phyloP scores from a whole-genome alignment of 1,140 invertebrate genomes.

The Cyclina sinensis region DNA sequence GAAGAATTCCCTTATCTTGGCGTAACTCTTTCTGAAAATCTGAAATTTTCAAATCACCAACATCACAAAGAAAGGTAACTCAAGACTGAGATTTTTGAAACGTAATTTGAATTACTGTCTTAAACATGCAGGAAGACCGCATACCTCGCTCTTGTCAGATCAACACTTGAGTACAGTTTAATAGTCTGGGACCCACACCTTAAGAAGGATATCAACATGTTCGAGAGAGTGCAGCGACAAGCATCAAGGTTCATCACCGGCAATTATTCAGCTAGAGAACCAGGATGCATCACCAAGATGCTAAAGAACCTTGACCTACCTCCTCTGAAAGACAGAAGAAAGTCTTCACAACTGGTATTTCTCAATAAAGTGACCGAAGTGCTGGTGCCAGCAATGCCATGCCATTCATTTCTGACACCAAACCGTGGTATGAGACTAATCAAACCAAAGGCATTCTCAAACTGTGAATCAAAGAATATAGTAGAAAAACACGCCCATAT shows the following conservation, averaged over 20 bases:
- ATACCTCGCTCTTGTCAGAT: background rate
- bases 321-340: slow-evolving; percentile 13
- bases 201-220: background rate
- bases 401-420: background rate
- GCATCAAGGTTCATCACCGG: too few species aligned
- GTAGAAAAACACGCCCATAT: too few species aligned
- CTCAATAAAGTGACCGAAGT: slow-evolving; percentile 19
- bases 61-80: slow-evolving; percentile 57
- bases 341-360: background rate
- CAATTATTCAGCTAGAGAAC: too few species aligned
- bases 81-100: slow-evolving; percentile 11
- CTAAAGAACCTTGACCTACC: background rate
- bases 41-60: background rate
- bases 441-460: background rate
- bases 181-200: too few species aligned
- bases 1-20: slow-evolving; percentile 55
- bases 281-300: background rate
- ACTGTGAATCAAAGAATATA: too few species aligned
- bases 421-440: background rate
- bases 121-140: slow-evolving; percentile 1
- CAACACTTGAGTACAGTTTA: too few species aligned
- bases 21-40: slow-evolving; percentile 12
- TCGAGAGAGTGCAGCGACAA: slow-evolving; percentile 1
- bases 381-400: slow-evolving; percentile 36
- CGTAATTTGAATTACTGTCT: slow-evolving; percentile 22